Conservation (phyloP, 2,888 invertebrate species). For the Pandemis cinnamomeana region DNA sequence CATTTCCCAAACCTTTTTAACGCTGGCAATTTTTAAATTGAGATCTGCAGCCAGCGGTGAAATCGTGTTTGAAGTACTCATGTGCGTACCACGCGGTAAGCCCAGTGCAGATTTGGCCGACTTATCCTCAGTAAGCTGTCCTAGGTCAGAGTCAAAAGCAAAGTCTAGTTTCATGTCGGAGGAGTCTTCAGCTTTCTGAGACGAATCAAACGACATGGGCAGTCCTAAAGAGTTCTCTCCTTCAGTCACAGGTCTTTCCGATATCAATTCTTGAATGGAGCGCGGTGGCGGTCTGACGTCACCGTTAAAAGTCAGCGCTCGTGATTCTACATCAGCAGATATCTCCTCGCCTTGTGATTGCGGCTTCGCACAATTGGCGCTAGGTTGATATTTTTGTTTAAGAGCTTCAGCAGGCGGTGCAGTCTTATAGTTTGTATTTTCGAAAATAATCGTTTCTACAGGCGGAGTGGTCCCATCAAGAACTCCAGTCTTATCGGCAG, state of each 20-base stretch:
- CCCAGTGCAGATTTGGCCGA: conserved; percentile 75
- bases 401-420: conserved; percentile 87
- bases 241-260: conserved; percentile 69
- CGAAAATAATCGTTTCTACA: conserved; percentile 95
- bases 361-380: conserved; percentile 73
- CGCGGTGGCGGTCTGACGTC: conserved; percentile 75
- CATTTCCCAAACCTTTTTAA: conserved; percentile 96
- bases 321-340: conserved; percentile 78
- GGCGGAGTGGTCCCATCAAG: conserved; percentile 91
- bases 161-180: conserved; percentile 97
- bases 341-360: conserved; percentile 75
- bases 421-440: conserved; percentile 95
- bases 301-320: conserved; percentile 71
- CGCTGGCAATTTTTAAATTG: conserved; percentile 96
- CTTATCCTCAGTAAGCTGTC: conserved; percentile 90
- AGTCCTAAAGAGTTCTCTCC: conserved; percentile 82
- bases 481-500: conserved; percentile 82
- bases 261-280: conserved; percentile 78
- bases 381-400: conserved; percentile 86
- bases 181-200: conserved; percentile 88
- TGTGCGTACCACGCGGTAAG: conserved; percentile 85
- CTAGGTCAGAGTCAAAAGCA: conserved; percentile 93
- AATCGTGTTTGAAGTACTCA: conserved; percentile 88
- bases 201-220: conserved; percentile 87
- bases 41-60: conserved; percentile 94